These are phyloP conservation scores for Thryonomys swinderianus DNA, from an alignment of 2,113 vertebrate genomes.

Conservation along the genomic window DNA sequence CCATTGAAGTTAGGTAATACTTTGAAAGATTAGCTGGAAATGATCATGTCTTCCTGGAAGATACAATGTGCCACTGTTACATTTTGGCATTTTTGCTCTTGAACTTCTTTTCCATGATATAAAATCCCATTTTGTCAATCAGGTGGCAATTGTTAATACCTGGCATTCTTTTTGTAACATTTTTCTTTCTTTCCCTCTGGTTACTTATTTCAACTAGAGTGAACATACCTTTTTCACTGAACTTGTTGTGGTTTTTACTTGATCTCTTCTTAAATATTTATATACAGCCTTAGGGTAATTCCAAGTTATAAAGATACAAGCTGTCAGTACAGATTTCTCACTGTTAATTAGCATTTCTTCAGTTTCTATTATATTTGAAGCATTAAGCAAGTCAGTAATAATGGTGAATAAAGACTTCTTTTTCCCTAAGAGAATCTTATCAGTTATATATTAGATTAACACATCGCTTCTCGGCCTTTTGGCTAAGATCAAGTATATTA, in stretches of 20 bases:
- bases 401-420: constrained; percentile 67
- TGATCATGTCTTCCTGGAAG: not conserved
- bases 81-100: not conserved
- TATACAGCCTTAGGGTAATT: constrained; percentile 82
- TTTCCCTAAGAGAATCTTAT: constrained; percentile 61
- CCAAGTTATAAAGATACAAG: constrained; percentile 82
- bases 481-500: no score
- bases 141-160: constrained; percentile 7
- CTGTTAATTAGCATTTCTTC: constrained; percentile 84
- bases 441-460: constrained; percentile 50
- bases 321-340: constrained; percentile 83
- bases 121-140: constrained; percentile 23
- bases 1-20: not conserved
- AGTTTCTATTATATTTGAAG: constrained; percentile 82
- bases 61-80: not conserved
- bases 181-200: not conserved
- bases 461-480: no score
- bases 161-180: constrained; percentile 11
- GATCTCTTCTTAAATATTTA: constrained; percentile 81
- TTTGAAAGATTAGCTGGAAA: not conserved
- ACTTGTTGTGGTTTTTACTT: constrained; percentile 79
- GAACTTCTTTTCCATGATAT: not conserved
- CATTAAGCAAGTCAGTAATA: constrained; percentile 82
- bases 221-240: constrained; percentile 74
- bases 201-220: constrained; percentile 77